Evolutionary conservation across 2,888 invertebrate genomes (phyloP).

Genomic region (Ceramica pisi): DNA sequence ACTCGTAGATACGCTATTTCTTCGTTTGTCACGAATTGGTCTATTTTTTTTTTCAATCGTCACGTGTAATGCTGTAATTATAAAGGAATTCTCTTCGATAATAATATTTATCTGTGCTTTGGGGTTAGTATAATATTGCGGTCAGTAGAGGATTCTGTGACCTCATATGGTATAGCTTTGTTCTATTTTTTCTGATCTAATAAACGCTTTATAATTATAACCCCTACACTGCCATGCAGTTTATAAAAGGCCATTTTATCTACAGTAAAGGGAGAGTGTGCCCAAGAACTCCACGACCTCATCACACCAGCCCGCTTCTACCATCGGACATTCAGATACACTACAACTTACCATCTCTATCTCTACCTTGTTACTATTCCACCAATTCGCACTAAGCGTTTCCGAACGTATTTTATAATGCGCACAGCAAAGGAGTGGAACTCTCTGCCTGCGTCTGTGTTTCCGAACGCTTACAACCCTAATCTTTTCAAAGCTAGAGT

Average conservation of each 20-base stretch:
- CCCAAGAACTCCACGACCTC: too few species aligned
- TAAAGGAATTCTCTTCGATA: slow-evolving; percentile 6
- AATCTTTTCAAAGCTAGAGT: too few species aligned
- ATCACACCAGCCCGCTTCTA: too few species aligned
- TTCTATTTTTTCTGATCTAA: slow-evolving; percentile 28
- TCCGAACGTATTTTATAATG: too few species aligned
- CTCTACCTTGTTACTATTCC: too few species aligned
- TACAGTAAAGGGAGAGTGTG: too few species aligned
- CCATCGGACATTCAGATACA: too few species aligned
- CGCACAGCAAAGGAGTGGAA: too few species aligned
- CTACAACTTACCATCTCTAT: too few species aligned
- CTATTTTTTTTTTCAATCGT: slow-evolving; percentile 16
- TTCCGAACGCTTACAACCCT: too few species aligned
- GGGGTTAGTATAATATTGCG: slow-evolving; percentile 23
- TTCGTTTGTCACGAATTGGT: slow-evolving; percentile 34
- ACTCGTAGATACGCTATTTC: slow-evolving; percentile 31
- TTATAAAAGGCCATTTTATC: neutral
- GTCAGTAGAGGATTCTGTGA: slow-evolving; percentile 34
- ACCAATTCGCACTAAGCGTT: too few species aligned
- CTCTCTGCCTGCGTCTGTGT: too few species aligned
- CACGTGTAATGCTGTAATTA: slow-evolving; percentile 28
- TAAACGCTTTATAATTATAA: neutral
- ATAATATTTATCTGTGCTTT: slow-evolving; percentile 8
- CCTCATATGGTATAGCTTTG: slow-evolving; percentile 14
- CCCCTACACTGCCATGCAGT: neutral